Percentiles rank a stretch among this genome's conserved stretches.
Conservation (phyloP, 2,888 invertebrate species). For the Slavum lentiscoides region DNA sequence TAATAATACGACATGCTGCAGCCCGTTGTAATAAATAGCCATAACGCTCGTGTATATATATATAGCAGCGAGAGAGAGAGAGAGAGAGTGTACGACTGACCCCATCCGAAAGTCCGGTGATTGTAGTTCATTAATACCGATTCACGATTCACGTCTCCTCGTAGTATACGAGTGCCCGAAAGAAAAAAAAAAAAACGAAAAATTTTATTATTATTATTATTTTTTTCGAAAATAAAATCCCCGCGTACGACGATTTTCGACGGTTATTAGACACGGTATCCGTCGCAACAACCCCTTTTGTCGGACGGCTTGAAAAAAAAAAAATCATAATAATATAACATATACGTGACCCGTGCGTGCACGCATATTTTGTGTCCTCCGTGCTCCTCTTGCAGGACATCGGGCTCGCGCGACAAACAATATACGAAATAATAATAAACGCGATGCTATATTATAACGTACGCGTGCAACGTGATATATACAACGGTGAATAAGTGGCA, state of each 20-base stretch:
- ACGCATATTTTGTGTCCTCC: background rate
- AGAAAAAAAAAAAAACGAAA: background rate
- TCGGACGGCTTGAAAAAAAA: background rate
- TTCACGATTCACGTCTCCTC: slow-evolving; percentile 26
- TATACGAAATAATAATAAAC: background rate
- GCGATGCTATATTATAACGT: too few relatives aligned
- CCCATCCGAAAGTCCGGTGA: slow-evolving; percentile 41
- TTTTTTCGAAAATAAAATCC: background rate
- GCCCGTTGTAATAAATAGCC: too few relatives aligned
- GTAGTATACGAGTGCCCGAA: too few relatives aligned
- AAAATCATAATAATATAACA: background rate
- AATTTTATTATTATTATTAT: slow-evolving; percentile 35
- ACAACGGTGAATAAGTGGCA: too few relatives aligned
- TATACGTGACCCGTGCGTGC: too few relatives aligned
- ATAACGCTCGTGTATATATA: slow-evolving; percentile 24
- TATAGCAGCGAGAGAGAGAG: background rate
- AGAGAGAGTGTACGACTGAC: background rate
- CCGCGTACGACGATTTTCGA: slow-evolving; percentile 2
- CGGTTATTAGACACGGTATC: slow-evolving; percentile 47
- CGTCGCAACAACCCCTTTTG: slow-evolving; percentile 31
- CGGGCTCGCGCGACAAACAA: slow-evolving; percentile 30
- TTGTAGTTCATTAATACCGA: slow-evolving; percentile 44
- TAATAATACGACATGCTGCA: too few relatives aligned
- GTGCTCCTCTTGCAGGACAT: slow-evolving; percentile 9
- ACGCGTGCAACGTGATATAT: too few relatives aligned